Percentiles rank a stretch among this genome's conserved stretches.
phyloP scores from a whole-genome alignment of 2,797 vertebrate species.

The Tenualosa thibaudeaui region DNA sequence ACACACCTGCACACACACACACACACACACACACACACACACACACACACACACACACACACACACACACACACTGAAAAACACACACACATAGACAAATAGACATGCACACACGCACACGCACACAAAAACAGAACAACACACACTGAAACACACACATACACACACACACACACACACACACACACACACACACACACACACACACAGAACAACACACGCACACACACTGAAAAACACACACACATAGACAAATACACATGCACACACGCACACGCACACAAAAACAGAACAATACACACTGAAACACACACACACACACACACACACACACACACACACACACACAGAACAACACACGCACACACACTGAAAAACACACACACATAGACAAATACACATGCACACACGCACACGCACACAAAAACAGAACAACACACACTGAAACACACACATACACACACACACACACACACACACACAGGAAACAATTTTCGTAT shows the following conservation, averaged over 20 bases:
- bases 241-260: not conserved
- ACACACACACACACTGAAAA: conserved; percentile 8
- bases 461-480: too few relatives aligned
- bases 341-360: not conserved
- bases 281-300: too few relatives aligned
- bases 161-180: too few relatives aligned
- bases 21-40: not conserved
- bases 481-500: too few relatives aligned
- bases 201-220: too few relatives aligned
- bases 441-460: too few relatives aligned
- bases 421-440: not conserved
- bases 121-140: not conserved
- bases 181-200: too few relatives aligned
- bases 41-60: not conserved
- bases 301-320: not conserved
- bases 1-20: not conserved
- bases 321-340: not conserved
- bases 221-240: too few relatives aligned
- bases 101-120: not conserved
- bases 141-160: too few relatives aligned
- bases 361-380: not conserved
- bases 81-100: not conserved
- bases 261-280: not conserved
- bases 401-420: not conserved
- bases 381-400: not conserved